Evolutionary conservation across 1,140 invertebrate species (phyloP).

Genomic region (Dryas iulia): DNA sequence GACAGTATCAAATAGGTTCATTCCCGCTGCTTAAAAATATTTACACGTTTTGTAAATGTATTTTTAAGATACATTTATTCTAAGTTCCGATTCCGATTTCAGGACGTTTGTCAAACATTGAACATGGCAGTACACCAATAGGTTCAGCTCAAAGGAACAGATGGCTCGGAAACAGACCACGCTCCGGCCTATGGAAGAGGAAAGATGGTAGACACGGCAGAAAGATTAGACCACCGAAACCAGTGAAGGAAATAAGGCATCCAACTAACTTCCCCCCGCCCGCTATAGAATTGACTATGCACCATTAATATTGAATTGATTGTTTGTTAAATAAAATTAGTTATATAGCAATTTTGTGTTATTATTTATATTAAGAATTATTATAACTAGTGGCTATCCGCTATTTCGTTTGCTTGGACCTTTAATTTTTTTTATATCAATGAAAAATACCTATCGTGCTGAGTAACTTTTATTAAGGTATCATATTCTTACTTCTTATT

Average conservation of each 20-base stretch:
- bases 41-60: too few relatives aligned
- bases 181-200: slow-evolving; percentile 95
- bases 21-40: too few relatives aligned
- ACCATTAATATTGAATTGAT: slow-evolving; percentile 35
- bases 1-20: too few relatives aligned
- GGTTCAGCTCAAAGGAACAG: slow-evolving; percentile 91
- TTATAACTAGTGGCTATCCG: too few relatives aligned
- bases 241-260: slow-evolving; percentile 55
- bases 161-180: slow-evolving; percentile 92
- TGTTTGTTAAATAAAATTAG: slow-evolving; percentile 12
- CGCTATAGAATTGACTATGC: slow-evolving; percentile 51
- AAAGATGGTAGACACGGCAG: slow-evolving; percentile 94
- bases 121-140: slow-evolving; percentile 87
- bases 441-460: too few relatives aligned
- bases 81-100: slow-evolving; percentile 20
- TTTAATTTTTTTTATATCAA: too few relatives aligned
- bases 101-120: slow-evolving; percentile 92
- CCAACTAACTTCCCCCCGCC: slow-evolving; percentile 31
- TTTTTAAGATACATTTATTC: too few relatives aligned
- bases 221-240: slow-evolving; percentile 86
- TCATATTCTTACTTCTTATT: too few relatives aligned
- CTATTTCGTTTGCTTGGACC: too few relatives aligned
- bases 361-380: not conserved
- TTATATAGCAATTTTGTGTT: not conserved
- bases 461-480: too few relatives aligned